phyloP scores from a whole-genome alignment of 2,888 invertebrate genomes.

The Conchocele bisecta region DNA sequence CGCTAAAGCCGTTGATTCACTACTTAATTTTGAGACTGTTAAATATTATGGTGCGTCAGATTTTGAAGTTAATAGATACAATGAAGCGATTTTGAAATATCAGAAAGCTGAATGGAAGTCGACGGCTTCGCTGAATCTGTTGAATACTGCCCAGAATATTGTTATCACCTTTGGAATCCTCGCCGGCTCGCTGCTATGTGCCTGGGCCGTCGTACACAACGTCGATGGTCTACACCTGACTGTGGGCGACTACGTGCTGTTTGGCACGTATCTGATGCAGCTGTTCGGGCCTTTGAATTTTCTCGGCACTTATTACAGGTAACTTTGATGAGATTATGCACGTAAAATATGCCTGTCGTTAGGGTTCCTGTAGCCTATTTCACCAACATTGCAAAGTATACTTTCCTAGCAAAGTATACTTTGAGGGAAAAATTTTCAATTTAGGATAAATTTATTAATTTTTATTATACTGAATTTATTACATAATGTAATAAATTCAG shows the following conservation, averaged over 20 bases:
- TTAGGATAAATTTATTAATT: too few species aligned
- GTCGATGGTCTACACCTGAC: conserved; percentile 85
- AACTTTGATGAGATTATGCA: too few species aligned
- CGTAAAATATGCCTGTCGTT: too few species aligned
- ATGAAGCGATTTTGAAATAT: conserved; percentile 91
- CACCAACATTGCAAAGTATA: too few species aligned
- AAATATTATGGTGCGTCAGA: conserved; percentile 98
- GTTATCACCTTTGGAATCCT: conserved; percentile 94
- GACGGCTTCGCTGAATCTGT: conserved; percentile 91
- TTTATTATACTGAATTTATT: too few species aligned
- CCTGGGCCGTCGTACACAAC: conserved; percentile 87
- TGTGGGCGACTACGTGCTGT: conserved; percentile 97
- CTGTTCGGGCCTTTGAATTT: conserved; percentile 98
- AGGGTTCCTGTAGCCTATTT: too few species aligned
- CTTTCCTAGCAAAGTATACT: too few species aligned
- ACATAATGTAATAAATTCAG: too few species aligned
- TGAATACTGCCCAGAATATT: conserved; percentile 95
- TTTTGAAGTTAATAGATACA: conserved; percentile 94
- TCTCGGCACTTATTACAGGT: conserved; percentile 99
- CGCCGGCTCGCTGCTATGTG: conserved; percentile 93
- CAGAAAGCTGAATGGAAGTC: conserved; percentile 97
- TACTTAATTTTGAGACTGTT: conserved; percentile 99
- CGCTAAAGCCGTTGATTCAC: conserved; percentile 96
- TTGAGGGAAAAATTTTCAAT: too few species aligned
- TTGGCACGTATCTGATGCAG: conserved; percentile 95